phyloP scores from a whole-genome alignment of 2,113 vertebrate genomes.

The Etia nguti region DNA sequence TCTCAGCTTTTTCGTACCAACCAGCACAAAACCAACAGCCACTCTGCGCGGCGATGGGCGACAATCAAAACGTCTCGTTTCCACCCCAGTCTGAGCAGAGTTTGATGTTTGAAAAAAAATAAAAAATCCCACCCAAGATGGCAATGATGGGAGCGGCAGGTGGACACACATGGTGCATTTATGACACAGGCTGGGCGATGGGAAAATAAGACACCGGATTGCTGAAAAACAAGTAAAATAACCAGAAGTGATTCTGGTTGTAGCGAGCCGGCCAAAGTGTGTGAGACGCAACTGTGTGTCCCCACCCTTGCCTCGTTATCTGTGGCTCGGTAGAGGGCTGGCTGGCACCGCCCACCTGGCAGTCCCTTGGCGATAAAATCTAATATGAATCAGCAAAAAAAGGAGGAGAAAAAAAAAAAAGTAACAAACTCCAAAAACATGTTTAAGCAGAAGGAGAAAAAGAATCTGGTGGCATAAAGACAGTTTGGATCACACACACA shows the following conservation, averaged over 20 bases:
- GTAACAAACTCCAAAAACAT: background rate
- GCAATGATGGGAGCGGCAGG: background rate
- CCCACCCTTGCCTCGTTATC: background rate
- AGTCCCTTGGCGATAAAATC: conserved; percentile 53
- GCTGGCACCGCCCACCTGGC: conserved; percentile 39
- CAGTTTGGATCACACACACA: background rate
- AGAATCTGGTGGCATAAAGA: background rate
- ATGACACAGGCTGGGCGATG: background rate
- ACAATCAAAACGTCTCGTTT: background rate
- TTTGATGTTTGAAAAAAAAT: background rate
- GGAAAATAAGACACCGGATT: background rate
- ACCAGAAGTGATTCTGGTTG: background rate
- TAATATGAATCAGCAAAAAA: background rate
- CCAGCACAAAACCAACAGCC: background rate
- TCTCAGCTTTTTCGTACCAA: conserved; percentile 3
- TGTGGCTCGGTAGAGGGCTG: conserved; percentile 13
- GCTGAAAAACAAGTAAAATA: background rate
- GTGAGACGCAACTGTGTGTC: background rate
- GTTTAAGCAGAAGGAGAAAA: conserved; percentile 20
- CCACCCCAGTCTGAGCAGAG: background rate
- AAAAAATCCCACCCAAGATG: background rate
- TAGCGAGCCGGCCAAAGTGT: background rate
- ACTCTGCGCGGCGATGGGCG: background rate
- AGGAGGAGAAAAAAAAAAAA: background rate
- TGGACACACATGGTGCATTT: background rate